Percentiles rank a stretch among this genome's conserved stretches.
Evolutionary conservation across 2,797 vertebrate genomes (phyloP).

Genomic region (Pseudochirops cupreus): DNA sequence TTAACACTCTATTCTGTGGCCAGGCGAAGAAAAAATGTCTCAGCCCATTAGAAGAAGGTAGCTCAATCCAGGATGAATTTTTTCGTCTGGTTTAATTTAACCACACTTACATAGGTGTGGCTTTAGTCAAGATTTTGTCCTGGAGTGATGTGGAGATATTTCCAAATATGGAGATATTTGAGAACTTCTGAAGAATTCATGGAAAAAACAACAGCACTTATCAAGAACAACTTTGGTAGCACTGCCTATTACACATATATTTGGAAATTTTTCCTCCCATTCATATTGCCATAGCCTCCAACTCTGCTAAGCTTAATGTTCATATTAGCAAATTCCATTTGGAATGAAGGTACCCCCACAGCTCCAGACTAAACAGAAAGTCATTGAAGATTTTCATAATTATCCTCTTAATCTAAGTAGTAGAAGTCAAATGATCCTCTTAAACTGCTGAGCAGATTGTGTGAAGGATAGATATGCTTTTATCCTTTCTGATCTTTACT

Average conservation of each 20-base stretch:
- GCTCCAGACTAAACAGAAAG: background rate
- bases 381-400: background rate
- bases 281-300: background rate
- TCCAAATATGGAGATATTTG: background rate
- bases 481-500: slow-evolving; percentile 17
- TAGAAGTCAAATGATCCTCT: background rate
- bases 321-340: background rate
- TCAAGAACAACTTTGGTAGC: background rate
- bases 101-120: slow-evolving; percentile 32
- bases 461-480: background rate
- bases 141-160: background rate
- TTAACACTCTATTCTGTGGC: background rate
- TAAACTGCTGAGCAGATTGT: background rate
- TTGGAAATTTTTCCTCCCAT: background rate
- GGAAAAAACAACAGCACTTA: background rate
- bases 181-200: background rate
- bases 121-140: slow-evolving; percentile 17
- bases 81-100: background rate
- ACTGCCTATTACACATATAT: background rate
- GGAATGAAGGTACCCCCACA: background rate
- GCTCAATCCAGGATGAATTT: background rate
- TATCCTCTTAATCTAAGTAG: background rate
- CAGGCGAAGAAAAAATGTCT: background rate
- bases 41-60: background rate
- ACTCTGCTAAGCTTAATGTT: background rate